Percentiles rank a stretch among this genome's conserved stretches.
These are phyloP conservation scores for Eulimnadia texana DNA, from an alignment of 1,140 invertebrate species.

Conservation along the genomic window DNA sequence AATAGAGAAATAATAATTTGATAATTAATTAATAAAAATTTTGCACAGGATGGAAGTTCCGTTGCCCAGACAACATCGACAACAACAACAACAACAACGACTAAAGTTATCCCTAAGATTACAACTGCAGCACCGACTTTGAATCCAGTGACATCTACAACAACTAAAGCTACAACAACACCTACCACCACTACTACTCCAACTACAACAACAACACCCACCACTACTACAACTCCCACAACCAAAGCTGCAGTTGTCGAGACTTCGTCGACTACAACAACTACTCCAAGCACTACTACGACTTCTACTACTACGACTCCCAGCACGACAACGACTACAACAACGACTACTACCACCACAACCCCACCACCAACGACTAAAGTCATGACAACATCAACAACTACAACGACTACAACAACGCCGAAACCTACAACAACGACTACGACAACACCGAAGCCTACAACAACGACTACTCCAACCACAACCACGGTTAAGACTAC, in stretches of 20 bases:
- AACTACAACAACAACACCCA: too few species aligned
- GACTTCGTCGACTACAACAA: conserved; percentile 6
- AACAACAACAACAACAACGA: conserved; percentile 9
- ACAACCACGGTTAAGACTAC: conserved; percentile 12
- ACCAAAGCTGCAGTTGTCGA: conserved; percentile 7
- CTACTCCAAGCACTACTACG: conserved; percentile 6
- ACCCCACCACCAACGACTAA: conserved; percentile 8
- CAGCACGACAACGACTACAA: too few species aligned
- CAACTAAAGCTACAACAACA: conserved; percentile 13
- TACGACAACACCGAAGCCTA: conserved; percentile 12
- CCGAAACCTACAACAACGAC: conserved; percentile 14
- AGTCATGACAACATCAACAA: not conserved
- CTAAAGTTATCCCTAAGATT: not conserved
- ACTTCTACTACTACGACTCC: conserved; percentile 8
- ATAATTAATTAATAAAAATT: not conserved
- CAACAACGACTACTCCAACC: conserved; percentile 14
- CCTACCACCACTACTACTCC: too few species aligned
- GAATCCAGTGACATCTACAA: conserved; percentile 12
- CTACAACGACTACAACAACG: conserved; percentile 11
- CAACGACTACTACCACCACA: conserved; percentile 8
- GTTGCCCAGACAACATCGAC: not conserved
- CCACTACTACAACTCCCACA: conserved; percentile 7
- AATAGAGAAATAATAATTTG: too few species aligned
- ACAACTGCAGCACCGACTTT: conserved; percentile 2
- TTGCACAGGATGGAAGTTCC: conserved; percentile 1